Base-by-base conservation (phyloP, 1,140 invertebrate genomes). In the Laodelphax striatellus region DNA sequence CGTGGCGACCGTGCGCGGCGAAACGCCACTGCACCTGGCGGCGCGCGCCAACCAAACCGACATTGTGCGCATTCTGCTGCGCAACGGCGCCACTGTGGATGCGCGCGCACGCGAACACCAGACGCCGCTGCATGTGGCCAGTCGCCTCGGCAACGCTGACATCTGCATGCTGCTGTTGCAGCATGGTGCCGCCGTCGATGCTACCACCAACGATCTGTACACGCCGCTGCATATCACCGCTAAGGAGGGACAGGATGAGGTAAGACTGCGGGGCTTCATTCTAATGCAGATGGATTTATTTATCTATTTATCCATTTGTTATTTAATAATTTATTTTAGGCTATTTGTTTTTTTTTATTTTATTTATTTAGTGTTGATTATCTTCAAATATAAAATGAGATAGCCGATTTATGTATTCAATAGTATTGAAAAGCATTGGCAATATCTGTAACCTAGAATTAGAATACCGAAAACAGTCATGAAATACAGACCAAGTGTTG, bases 221-320 rank as follows among this genome's bases (percentile, higher is more conserved):
- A 98, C 95, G 14, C 90, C 96, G 8, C 79, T 99, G 24, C 97
- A 99, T 73, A 97, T 99, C 69, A 94, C 96, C 41, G 92, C 94
- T 62, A 99, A 99, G 75, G 96, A 98, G 76, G 94, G 92, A 28
- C 86, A 90, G 70, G 89, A 92, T 73, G 90, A 94, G 75, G 83
- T 83, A 14, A 46, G n/a, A n/a, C n/a, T n/a, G n/a, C n/a, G n/a
- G n/a, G n/a, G n/a, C n/a, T n/a, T n/a, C n/a, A n/a, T n/a, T n/a
- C n/a, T n/a, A n/a, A n/a, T n/a, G n/a, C n/a, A n/a, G n/a, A n/a
- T n/a, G n/a, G n/a, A n/a, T n/a, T n/a, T n/a, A n/a, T n/a, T n/a
- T n/a, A n/a, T n/a, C n/a, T n/a, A n/a, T n/a, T n/a, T n/a, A n/a
- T n/a, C n/a, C n/a, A n/a, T n/a, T n/a, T n/a, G n/a, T n/a, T n/a